Percentiles rank a stretch among this genome's conserved stretches.
phyloP scores from a whole-genome alignment of 2,113 vertebrate genomes.

The Melanostigma gelatinosum region DNA sequence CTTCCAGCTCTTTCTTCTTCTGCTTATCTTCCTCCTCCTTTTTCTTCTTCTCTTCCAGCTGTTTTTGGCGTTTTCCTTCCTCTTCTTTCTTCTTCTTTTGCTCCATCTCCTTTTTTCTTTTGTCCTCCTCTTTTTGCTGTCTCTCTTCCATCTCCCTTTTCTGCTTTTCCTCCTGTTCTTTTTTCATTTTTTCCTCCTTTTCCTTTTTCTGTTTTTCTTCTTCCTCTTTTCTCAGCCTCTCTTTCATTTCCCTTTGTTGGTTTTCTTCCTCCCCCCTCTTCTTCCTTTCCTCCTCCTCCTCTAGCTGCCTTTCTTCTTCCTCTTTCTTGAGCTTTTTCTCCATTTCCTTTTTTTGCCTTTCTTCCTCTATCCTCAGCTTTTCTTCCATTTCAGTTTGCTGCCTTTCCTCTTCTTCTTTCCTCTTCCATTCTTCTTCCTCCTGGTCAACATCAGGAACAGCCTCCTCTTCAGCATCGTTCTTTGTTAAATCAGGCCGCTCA shows the following conservation, averaged over 20 bases:
- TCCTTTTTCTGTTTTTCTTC: constrained; percentile 43
- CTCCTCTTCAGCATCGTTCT: constrained; percentile 49
- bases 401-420: constrained; percentile 52
- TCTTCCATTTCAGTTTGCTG: constrained; percentile 33
- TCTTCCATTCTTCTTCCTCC: constrained; percentile 47
- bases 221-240: constrained; percentile 28
- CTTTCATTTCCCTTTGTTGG: constrained; percentile 30
- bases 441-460: constrained; percentile 24
- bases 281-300: constrained; percentile 33
- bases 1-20: constrained; percentile 24
- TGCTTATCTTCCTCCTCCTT: constrained; percentile 22
- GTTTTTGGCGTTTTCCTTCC: constrained; percentile 38
- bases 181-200: constrained; percentile 17
- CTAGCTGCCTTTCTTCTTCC: constrained; percentile 43
- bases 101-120: constrained; percentile 25
- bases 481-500: constrained; percentile 39
- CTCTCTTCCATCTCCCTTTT: constrained; percentile 31
- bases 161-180: constrained; percentile 29
- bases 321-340: constrained; percentile 40
- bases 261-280: constrained; percentile 41
- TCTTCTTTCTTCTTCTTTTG: constrained; percentile 50
- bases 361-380: constrained; percentile 44
- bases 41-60: constrained; percentile 27
- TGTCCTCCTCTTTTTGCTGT: constrained; percentile 51
- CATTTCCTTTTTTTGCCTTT: constrained; percentile 32